Base-by-base conservation (phyloP, 2,113 vertebrate genomes). In the Suricata suricatta region DNA sequence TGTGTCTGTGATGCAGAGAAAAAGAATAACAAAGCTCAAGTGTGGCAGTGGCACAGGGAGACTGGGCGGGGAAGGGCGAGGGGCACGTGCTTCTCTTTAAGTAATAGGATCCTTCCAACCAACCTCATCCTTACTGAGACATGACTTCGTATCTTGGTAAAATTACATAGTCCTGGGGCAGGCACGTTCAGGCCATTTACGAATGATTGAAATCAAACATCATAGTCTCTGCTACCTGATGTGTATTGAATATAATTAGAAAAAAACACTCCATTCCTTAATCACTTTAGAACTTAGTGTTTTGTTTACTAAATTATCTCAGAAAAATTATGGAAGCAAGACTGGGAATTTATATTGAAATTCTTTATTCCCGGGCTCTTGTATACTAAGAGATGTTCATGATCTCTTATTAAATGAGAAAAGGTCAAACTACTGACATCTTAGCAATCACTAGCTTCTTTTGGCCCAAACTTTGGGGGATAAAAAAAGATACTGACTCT, bases 261-360 rank as follows among this genome's bases (percentile, higher is more conserved):
- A 66, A 92, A 64, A 52, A 92, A 31, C 0, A 54, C 17, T n/a
- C 38, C 12, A 10, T 44, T 92, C 10, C 25, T 86, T 71, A 90
- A 80, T 84, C 25, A 74, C 23, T 79, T 5, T 68, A 82, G 25
- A 71, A 76, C 57, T 52, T 64, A 79, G n/a, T 77, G 14, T 77
- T 94, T 88, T 60, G 7, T 57, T 9, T 87, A 31, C 27, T 63
- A 74, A 95, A 74, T 81, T 69, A 83, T 13, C 50, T 97, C 15
- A 38, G 63, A 74, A 97, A 52, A 92, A 83, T 16, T 92, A n/a
- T 27, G 60, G 83, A 85, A 79, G 9, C 15, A 93, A 77, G 50
- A 80, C 10, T 82, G 21, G 17, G 11, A 31, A 84, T 94, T 52
- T 71, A 23, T 87, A 38, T 54, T 33, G n/a, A 71, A 63, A 64